These are phyloP conservation scores for Apostichopus californicus DNA, from an alignment of 35 echinoderm and acorn worm genomes.

Conservation along the genomic window DNA sequence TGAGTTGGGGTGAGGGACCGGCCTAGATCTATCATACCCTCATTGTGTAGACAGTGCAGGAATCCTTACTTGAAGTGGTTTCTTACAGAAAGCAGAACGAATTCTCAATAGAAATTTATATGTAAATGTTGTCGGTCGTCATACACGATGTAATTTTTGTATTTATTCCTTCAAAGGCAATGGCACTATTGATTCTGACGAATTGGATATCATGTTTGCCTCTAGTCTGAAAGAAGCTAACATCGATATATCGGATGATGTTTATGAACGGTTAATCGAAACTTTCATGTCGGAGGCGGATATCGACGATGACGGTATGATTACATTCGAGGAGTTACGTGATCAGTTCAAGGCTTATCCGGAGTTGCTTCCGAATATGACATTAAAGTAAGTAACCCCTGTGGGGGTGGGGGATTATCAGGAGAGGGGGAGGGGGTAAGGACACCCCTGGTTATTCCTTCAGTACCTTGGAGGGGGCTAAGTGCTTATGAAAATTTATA, in stretches of 20 bases:
- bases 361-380: slow-evolving; percentile 4
- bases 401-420: too few species aligned
- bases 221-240: background rate
- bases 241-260: slow-evolving; percentile 24
- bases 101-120: too few species aligned
- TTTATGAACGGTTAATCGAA: background rate
- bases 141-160: too few species aligned
- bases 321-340: slow-evolving; percentile 12
- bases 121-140: too few species aligned
- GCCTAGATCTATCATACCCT: too few species aligned
- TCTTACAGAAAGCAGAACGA: too few species aligned
- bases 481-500: too few species aligned
- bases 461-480: too few species aligned
- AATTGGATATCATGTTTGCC: slow-evolving; percentile 17
- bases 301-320: slow-evolving; percentile 20
- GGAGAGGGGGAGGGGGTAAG: too few species aligned
- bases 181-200: slow-evolving; percentile 1
- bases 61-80: too few species aligned
- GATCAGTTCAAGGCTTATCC: slow-evolving; percentile 28
- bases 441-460: background rate
- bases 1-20: too few species aligned
- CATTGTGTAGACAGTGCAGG: too few species aligned
- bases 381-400: slow-evolving; percentile 8
- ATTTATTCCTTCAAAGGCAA: background rate
- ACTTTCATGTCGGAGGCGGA: slow-evolving; percentile 9